phyloP scores from a whole-genome alignment of 2,113 vertebrate genomes.

The Podilymbus podiceps region DNA sequence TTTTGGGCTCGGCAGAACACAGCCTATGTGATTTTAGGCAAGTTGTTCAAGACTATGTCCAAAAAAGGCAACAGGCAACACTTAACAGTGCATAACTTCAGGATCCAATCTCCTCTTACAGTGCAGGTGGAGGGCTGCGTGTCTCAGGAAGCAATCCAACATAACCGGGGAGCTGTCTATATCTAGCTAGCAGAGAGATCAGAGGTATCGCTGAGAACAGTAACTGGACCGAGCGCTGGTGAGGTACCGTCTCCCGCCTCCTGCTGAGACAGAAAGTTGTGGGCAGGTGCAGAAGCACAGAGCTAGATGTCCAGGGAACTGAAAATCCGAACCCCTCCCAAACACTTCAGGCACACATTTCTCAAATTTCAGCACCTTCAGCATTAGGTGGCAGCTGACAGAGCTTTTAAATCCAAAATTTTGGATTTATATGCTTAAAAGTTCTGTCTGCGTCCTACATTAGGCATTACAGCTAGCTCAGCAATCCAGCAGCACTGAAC shows the following conservation, averaged over 20 bases:
- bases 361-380: conserved; percentile 5
- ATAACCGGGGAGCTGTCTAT: neutral
- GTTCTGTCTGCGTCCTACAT: neutral
- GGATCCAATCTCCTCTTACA: neutral
- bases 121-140: neutral
- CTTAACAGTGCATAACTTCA: neutral
- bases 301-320: neutral
- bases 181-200: neutral
- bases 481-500: neutral
- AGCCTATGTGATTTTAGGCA: conserved; percentile 4
- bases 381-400: neutral
- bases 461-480: neutral
- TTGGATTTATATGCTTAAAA: neutral
- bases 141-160: neutral
- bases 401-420: neutral
- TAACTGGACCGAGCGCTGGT: neutral
- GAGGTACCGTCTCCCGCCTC: neutral
- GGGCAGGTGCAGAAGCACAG: neutral
- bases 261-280: neutral
- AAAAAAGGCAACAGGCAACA: conserved; percentile 14
- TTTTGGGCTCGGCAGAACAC: neutral
- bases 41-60: fast-evolving
- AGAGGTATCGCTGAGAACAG: neutral
- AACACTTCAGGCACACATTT: neutral
- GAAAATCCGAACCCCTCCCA: neutral